Evolutionary conservation across 2,888 invertebrate species (phyloP).

Genomic region (Lypha dubia): DNA sequence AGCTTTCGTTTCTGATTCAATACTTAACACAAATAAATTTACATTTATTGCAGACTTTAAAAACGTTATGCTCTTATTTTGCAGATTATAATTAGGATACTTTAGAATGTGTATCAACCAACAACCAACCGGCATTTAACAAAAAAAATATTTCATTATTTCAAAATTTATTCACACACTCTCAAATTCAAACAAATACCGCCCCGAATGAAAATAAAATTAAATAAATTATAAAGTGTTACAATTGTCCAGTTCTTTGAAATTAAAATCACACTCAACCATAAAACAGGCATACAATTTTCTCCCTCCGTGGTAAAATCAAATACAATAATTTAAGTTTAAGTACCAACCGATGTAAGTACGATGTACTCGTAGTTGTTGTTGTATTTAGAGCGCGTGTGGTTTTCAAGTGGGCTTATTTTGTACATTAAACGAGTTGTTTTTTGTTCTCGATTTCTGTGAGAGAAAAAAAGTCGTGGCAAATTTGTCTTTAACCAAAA

Average conservation of each 20-base stretch:
- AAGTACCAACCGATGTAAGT: slow-evolving; percentile 27
- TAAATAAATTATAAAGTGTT: slow-evolving; percentile 51
- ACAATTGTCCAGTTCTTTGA: slow-evolving; percentile 63
- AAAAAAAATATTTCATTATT: slow-evolving; percentile 28
- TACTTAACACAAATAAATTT: slow-evolving; percentile 21
- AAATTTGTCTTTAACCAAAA: slow-evolving; percentile 44
- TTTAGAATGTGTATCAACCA: slow-evolving; percentile 11
- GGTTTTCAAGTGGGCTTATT: slow-evolving; percentile 65
- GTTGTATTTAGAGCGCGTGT: slow-evolving; percentile 54
- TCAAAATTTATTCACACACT: slow-evolving; percentile 57
- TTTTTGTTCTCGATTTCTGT: not conserved
- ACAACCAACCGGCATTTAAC: slow-evolving; percentile 1
- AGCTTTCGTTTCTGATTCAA: not conserved
- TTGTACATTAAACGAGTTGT: not conserved
- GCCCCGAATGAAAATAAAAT: not conserved
- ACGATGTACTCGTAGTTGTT: slow-evolving; percentile 32
- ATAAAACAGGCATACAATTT: not conserved
- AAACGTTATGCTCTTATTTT: no score
- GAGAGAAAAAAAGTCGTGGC: slow-evolving; percentile 5
- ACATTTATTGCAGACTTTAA: slow-evolving; percentile 7
- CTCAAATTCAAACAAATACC: slow-evolving; percentile 35
- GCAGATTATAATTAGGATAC: slow-evolving; percentile 19
- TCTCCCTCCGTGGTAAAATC: not conserved
- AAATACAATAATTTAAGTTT: slow-evolving; percentile 9
- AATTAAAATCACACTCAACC: slow-evolving; percentile 24